Conservation (phyloP, 2,797 vertebrate species). For the Potorous gilbertii region DNA sequence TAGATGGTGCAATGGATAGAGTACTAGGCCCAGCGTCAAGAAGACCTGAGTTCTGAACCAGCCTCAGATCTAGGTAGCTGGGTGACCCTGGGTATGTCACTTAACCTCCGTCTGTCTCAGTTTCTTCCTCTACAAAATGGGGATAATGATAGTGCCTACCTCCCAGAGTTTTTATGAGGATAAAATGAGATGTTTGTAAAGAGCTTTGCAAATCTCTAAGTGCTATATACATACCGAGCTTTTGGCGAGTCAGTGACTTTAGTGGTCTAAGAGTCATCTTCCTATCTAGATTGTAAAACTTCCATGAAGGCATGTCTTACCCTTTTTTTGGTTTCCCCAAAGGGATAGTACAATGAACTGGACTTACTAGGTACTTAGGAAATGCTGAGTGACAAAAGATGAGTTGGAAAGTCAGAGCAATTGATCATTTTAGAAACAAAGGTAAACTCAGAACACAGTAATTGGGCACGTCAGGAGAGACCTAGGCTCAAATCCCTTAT, state of each 20-base stretch:
- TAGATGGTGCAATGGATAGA: not conserved
- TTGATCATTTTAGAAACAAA: too few species aligned
- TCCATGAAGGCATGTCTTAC: too few species aligned
- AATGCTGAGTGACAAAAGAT: too few species aligned
- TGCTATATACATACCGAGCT: not conserved
- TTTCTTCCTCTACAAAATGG: not conserved
- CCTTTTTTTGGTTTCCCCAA: too few species aligned
- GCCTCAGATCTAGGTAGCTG: not conserved
- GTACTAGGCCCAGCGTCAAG: not conserved
- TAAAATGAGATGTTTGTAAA: not conserved
- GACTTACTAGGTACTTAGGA: too few species aligned
- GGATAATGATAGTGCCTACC: not conserved
- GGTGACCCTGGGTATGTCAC: not conserved
- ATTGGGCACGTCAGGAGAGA: too few species aligned
- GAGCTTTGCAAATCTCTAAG: not conserved
- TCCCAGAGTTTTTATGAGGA: not conserved
- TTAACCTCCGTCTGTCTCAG: not conserved
- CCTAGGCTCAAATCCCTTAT: too few species aligned
- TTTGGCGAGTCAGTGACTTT: not conserved
- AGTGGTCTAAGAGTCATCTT: not conserved
- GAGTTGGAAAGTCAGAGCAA: too few species aligned
- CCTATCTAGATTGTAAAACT: too few species aligned
- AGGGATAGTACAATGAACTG: too few species aligned
- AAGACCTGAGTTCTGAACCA: not conserved
- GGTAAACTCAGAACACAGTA: too few species aligned